phyloP scores from a whole-genome alignment of 2,888 invertebrate species.

The Tachina fera region DNA sequence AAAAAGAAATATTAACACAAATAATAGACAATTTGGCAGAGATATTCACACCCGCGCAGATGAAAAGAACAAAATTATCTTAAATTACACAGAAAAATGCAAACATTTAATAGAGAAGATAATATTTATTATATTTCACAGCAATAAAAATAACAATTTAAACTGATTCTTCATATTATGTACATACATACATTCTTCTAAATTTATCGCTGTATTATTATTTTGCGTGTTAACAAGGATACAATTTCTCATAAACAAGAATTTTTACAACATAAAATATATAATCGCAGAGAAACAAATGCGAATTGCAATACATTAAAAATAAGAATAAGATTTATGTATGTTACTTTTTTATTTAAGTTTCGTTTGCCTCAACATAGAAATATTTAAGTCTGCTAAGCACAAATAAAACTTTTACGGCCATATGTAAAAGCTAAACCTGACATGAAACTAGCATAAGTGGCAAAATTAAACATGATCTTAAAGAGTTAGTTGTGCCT shows the following conservation, averaged over 20 bases:
- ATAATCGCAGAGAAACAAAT: constrained; percentile 2
- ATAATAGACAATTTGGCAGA: constrained; percentile 11
- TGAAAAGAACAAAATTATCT: constrained; percentile 43
- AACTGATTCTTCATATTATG: constrained; percentile 3
- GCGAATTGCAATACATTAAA: not conserved
- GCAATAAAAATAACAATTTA: constrained; percentile 24
- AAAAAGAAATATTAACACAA: constrained; percentile 29
- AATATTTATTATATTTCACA: constrained; percentile 12
- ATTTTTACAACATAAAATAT: not conserved
- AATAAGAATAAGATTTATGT: too few relatives aligned
- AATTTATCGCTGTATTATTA: not conserved
- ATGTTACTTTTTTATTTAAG: too few relatives aligned
- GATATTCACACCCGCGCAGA: constrained; percentile 6
- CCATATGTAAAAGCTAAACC: too few relatives aligned
- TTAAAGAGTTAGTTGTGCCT: too few relatives aligned
- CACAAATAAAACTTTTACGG: too few relatives aligned
- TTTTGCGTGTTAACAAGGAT: constrained; percentile 8
- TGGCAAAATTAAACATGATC: too few relatives aligned
- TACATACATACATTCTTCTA: not conserved
- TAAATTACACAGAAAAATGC: constrained; percentile 44
- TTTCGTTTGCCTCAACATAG: too few relatives aligned
- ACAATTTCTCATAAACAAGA: constrained; percentile 4
- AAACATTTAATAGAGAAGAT: not conserved
- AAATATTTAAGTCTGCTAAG: too few relatives aligned
- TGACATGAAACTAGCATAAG: too few relatives aligned